Conservation (phyloP, 2,797 vertebrate species). For the Glossophaga mutica region DNA sequence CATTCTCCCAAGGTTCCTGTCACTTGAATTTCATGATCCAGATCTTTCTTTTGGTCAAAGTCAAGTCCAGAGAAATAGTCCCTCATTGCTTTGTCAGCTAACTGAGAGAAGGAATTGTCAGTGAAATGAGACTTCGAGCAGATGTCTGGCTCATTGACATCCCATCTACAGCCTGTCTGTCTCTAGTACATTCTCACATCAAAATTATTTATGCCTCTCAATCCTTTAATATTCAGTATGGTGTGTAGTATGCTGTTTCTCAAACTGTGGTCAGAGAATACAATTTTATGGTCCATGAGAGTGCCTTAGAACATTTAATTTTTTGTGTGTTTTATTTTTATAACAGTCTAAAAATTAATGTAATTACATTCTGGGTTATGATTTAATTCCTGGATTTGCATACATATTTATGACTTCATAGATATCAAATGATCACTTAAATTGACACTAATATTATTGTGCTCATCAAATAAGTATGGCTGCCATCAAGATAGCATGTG, state of each 20-base stretch:
- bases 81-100: constrained; percentile 42
- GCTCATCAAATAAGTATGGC: background rate
- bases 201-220: constrained; percentile 10
- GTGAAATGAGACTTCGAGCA: constrained; percentile 40
- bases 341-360: constrained; percentile 4
- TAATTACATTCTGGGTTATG: background rate
- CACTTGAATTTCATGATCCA: constrained; percentile 66
- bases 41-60: constrained; percentile 62
- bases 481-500: background rate
- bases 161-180: background rate
- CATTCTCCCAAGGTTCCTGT: constrained; percentile 67
- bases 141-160: constrained; percentile 10
- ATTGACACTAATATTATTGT: background rate
- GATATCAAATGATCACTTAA: background rate
- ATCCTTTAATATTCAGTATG: background rate
- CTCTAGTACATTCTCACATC: background rate
- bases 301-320: background rate
- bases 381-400: background rate
- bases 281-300: background rate
- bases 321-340: constrained; percentile 6
- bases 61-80: constrained; percentile 54
- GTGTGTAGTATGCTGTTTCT: background rate
- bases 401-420: constrained; percentile 5
- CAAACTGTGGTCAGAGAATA: background rate
- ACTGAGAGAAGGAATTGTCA: constrained; percentile 18